Base-by-base conservation (phyloP, 2,797 vertebrate species). In the Emys orbicularis region DNA sequence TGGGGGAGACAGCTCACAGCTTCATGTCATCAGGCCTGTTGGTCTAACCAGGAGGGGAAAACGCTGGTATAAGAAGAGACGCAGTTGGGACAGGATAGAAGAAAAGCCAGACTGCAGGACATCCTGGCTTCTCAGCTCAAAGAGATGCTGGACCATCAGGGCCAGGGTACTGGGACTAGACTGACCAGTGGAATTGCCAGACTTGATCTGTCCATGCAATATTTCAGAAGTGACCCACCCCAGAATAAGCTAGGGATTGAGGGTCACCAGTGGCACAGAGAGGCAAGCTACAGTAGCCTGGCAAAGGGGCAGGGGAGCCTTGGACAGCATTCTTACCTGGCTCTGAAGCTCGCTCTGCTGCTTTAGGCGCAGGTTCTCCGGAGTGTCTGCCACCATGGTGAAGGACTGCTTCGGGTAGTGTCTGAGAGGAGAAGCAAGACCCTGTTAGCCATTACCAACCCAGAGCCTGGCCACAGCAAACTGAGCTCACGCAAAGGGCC, bases 321-420 rank as follows among this genome's bases (percentile, higher is more conserved):
- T 1, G 8, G 2, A 41, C 56, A 9, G 1, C 0, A 29, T 1
- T 34, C 97, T 98, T 98, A 99, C 99, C 98, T 99, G 99, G 98
- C 99, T 99, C 98, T 99, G 99, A 92, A 99, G 99, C 98, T 99
- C 98, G 16, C 98, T 99, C 98, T 99, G 99, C 97, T 99, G 98
- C 99, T 99, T 99, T 91, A 99, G 99, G 65, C 99, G 99, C 96
- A 99, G 98, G 98, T 99, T 99, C 98, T 99, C 99, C 7, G 99
- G 99, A 93, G 99, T 99, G 97, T 99, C 99, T 13, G 99, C 99
- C 98, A 99, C 99, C 94, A 98, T 98, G 98, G 99, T 99, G 98
- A 99, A 99, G 95, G 98, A 98, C 94, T 99, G 99, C 98, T 99
- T 99, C 90, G 99, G 99, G 98, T 99, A 99, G 99, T 99, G 99